Base-by-base conservation (phyloP, 2,113 vertebrate species). In the Bubo bubo region DNA sequence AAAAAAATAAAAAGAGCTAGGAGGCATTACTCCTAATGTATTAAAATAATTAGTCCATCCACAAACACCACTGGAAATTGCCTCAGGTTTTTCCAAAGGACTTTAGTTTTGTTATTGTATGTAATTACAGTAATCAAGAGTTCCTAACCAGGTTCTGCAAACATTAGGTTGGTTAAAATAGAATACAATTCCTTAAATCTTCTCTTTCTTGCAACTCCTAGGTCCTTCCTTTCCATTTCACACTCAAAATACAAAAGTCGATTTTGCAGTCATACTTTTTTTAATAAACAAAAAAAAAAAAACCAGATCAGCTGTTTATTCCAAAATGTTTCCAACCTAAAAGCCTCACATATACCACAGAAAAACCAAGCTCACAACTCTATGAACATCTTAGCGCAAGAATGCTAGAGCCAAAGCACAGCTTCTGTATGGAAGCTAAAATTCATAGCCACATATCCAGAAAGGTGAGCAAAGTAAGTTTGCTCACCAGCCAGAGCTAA, bases 11-110 rank as follows among this genome's bases (percentile, higher is more conserved):
- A 11, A 16, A 55, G 7, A 71, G n/a, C 41, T 30, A 68, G 63
- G 23, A 91, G 66, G 74, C 89, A 73, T 85, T 79, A 91, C 26
- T 92, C 86, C 87, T 93, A 79, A 93, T 18, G 23, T 85, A 93
- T 91, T 93, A 92, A 93, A 95, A 86, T 92, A 95, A 92, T 95
- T 94, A 95, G 82, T 82, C 71, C 70, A 79, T 93, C 83, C 91
- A 95, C 89, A 94, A 90, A 89, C 80, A 95, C 77, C 62, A 79
- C 80, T 85, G 53, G 49, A 95, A 96, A 94, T 72, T 64, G 62
- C 86, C 93, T 41, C 79, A 35, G 58, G 88, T 81, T 88, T 89
- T 76, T 91, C 80, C 53, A 87, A 94, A 70, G 34, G 35, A 91
- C 43, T 76, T 82, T 0, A 87, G 76, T 75, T 95, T 72, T 85